A percentile compares a stretch with the other conserved stretches of the same genome.
These are phyloP conservation scores for Bombus waltoni DNA, from an alignment of 1,140 invertebrate species.

Conservation along the genomic window DNA sequence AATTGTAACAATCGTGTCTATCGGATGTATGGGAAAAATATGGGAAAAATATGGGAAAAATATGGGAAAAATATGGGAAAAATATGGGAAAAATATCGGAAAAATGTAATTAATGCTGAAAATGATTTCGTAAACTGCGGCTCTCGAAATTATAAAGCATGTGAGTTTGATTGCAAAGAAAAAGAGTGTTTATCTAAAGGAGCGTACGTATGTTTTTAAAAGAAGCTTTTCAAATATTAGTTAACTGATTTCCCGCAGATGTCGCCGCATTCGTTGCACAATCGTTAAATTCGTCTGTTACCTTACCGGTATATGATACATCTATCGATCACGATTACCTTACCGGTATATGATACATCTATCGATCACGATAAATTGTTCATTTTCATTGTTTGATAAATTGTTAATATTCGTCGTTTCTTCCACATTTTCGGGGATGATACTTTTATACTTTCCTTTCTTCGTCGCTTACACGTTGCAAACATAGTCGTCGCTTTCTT, in stretches of 20 bases:
- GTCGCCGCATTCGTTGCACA: neutral
- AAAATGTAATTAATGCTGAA: too few relatives aligned
- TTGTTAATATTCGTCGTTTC: too few relatives aligned
- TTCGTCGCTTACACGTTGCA: too few relatives aligned
- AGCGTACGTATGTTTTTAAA: neutral
- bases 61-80: too few relatives aligned
- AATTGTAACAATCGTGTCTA: too few relatives aligned
- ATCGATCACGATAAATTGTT: neutral
- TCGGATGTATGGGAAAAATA: too few relatives aligned
- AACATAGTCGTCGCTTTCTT: too few relatives aligned
- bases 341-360: neutral
- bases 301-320: neutral
- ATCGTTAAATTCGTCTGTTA: neutral
- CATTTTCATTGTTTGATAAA: neutral
- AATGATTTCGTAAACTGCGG: too few relatives aligned
- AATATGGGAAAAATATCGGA: too few relatives aligned
- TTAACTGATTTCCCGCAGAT: neutral
- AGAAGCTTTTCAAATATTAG: neutral
- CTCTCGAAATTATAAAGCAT: too few relatives aligned
- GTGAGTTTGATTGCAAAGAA: neutral
- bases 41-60: too few relatives aligned
- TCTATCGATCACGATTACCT: neutral
- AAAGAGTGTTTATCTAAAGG: neutral
- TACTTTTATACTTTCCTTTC: neutral
- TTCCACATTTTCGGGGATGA: neutral